Base-by-base conservation (phyloP, 2,797 vertebrate genomes). In the Acanthiza pusilla region DNA sequence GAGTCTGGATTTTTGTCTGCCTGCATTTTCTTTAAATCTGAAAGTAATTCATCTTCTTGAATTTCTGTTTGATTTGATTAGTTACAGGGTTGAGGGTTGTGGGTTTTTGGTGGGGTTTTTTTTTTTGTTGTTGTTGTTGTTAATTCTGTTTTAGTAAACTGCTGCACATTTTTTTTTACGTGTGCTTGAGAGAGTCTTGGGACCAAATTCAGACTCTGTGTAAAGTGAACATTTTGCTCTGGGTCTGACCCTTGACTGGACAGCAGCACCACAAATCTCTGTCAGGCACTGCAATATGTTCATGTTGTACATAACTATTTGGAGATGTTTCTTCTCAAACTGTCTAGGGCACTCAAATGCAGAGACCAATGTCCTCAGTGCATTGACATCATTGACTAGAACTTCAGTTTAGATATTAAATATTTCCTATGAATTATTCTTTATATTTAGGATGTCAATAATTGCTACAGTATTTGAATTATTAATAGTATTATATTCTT, bases 11-110 rank as follows among this genome's bases (percentile, higher is more conserved):
- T 92, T 42, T 62, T 71, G 40, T 93, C 61, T 73, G 68, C 79
- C 18, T 94, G 43, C 1, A 2, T 67, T 83, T 51, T 90, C 66
- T 72, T 81, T 61, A 89, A 83, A 91, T 87, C 75, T 93, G 89
- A 88, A 96, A 96, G 57, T 36, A 91, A 89, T 92, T 91, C 1
- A 80, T 85, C 61, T 72, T 38, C 47, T 74, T 77, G 81, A 91
- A 82, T 48, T 95, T 67, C 45, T 74, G 26, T 75, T 75, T 91
- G 36, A 94, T 87, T 94, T 80, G 30, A 87, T 94, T 94, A 93
- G 68, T 66, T 76, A 66, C 70, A 57, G n/a, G 17, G 17, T 7
- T 92, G 36, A 55, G 10, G 6, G 10, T 32, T 81, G 40, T 66
- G 53, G 27, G 7, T 60, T 67, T n/a, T 34, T n/a, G 4, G 3